phyloP scores from a whole-genome alignment of 2,888 invertebrate species.

The Mystacides longicornis region DNA sequence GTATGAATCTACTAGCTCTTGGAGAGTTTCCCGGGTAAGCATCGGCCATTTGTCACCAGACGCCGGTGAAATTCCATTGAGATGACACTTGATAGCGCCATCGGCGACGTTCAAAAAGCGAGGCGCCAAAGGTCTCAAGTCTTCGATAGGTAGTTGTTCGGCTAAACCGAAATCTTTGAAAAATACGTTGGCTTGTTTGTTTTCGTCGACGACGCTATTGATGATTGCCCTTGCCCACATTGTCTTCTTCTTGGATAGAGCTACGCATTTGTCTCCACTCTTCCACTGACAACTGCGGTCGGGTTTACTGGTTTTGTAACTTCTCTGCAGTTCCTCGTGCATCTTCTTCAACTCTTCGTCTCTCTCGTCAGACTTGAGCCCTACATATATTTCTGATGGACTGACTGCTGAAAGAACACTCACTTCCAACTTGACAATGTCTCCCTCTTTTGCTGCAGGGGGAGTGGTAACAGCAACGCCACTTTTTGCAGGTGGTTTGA shows the following conservation, averaged over 20 bases:
- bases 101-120: conserved; percentile 47
- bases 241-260: conserved; percentile 41
- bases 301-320: conserved; percentile 36
- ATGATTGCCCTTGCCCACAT: conserved; percentile 58
- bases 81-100: conserved; percentile 57
- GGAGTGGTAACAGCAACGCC: too few species aligned
- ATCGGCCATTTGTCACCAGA: conserved; percentile 58
- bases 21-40: conserved; percentile 53
- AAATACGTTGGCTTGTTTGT: conserved; percentile 45
- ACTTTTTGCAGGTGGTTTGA: too few species aligned
- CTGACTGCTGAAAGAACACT: conserved; percentile 44
- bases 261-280: conserved; percentile 44
- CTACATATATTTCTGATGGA: conserved; percentile 56
- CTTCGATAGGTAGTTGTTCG: conserved; percentile 39
- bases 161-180: conserved; percentile 59
- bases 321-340: conserved; percentile 48
- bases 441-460: not conserved
- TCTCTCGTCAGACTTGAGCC: conserved; percentile 37
- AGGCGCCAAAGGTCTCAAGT: conserved; percentile 46
- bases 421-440: conserved; percentile 41
- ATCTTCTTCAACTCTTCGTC: conserved; percentile 42
- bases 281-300: conserved; percentile 39
- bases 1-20: conserved; percentile 46
- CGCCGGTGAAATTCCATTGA: conserved; percentile 63
- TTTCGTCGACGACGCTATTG: conserved; percentile 35